These are phyloP conservation scores for Eulithis testata DNA, from an alignment of 2,888 invertebrate species.

Conservation along the genomic window DNA sequence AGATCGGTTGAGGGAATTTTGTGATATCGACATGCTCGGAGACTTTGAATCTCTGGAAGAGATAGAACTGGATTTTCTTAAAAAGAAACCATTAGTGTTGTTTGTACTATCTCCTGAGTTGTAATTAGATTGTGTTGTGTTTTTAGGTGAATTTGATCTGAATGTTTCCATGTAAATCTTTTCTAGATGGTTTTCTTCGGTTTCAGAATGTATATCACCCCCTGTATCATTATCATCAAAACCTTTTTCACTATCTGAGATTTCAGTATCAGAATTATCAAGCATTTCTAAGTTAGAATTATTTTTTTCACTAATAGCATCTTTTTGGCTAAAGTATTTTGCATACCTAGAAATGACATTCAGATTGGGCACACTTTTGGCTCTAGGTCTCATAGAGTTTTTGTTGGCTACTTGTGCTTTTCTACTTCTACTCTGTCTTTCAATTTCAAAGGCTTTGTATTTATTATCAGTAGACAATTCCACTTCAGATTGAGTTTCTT, in stretches of 20 bases:
- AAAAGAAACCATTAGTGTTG: constrained; percentile 58
- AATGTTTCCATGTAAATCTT: constrained; percentile 73
- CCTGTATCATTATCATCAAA: constrained; percentile 49
- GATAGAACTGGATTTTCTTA: constrained; percentile 52
- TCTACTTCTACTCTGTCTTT: constrained; percentile 66
- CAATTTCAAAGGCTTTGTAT: constrained; percentile 75
- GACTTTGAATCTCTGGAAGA: constrained; percentile 55
- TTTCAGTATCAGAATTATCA: constrained; percentile 46
- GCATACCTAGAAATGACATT: constrained; percentile 79
- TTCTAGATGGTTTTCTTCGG: constrained; percentile 70
- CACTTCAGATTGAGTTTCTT: constrained; percentile 61
- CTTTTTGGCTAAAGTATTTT: constrained; percentile 80
- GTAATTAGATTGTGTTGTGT: constrained; percentile 43
- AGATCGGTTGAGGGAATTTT: constrained; percentile 42
- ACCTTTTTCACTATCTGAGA: constrained; percentile 21
- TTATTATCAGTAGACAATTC: constrained; percentile 61
- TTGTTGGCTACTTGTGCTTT: constrained; percentile 50
- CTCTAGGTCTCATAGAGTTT: constrained; percentile 59
- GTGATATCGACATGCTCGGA: constrained; percentile 27
- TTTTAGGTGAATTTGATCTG: constrained; percentile 59
- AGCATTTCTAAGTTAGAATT: constrained; percentile 47
- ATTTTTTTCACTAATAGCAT: constrained; percentile 65
- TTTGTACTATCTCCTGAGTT: constrained; percentile 46
- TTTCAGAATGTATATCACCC: constrained; percentile 48
- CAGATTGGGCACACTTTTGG: constrained; percentile 81